Evolutionary conservation across 2,113 vertebrate genomes (phyloP).

Genomic region (Tupaia tana): DNA sequence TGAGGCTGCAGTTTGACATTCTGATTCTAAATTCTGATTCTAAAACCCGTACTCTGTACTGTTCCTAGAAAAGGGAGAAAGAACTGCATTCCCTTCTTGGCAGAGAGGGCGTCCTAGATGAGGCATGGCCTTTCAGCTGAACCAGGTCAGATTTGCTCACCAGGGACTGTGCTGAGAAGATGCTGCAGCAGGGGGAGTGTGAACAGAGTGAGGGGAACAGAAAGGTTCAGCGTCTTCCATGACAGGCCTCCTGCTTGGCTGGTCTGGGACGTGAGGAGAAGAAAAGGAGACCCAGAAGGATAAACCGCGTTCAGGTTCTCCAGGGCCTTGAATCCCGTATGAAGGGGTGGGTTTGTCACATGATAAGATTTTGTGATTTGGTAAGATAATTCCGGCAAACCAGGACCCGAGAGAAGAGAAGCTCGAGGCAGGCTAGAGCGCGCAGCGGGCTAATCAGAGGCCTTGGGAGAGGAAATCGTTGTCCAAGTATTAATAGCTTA

Average conservation of each 20-base stretch:
- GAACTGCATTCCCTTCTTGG: not conserved
- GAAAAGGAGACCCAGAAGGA: not conserved
- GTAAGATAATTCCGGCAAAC: not conserved
- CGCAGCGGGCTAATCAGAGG: not conserved
- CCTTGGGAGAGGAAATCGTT: not conserved
- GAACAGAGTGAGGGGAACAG: rapidly evolving
- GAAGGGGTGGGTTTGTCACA: not conserved
- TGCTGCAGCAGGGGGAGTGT: not conserved
- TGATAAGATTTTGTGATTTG: not conserved
- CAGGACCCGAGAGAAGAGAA: not conserved
- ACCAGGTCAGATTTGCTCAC: too few relatives aligned
- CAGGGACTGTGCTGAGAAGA: not conserved
- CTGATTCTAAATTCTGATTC: not conserved
- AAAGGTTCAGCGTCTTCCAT: not conserved
- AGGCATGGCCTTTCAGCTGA: rapidly evolving
- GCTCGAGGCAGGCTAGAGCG: not conserved
- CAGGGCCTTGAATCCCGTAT: rapidly evolving
- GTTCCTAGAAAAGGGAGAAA: not conserved
- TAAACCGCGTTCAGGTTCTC: not conserved
- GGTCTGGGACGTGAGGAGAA: too few relatives aligned
- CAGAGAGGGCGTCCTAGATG: not conserved
- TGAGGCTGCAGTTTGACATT: not conserved
- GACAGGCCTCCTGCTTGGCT: not conserved
- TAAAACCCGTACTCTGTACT: not conserved
- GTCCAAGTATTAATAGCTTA: too few relatives aligned